phyloP scores from a whole-genome alignment of 2,113 vertebrate species.

The Deroptyus accipitrinus region DNA sequence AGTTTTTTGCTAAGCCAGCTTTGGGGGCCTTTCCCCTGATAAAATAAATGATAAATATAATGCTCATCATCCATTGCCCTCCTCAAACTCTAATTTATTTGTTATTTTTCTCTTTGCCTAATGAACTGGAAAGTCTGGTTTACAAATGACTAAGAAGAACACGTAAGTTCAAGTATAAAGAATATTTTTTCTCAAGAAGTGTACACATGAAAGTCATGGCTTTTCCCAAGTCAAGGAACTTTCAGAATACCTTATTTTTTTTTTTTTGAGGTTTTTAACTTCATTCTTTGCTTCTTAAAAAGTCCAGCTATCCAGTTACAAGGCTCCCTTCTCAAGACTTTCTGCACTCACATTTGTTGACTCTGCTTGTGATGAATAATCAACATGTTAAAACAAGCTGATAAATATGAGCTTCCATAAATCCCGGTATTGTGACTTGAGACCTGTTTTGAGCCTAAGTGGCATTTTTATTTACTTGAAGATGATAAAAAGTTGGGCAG shows the following conservation, averaged over 20 bases:
- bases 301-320: background rate
- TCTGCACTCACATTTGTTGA: background rate
- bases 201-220: background rate
- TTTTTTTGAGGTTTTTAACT: background rate
- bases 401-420: slow-evolving; percentile 8
- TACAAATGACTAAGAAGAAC: background rate
- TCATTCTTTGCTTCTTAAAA: background rate
- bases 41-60: background rate
- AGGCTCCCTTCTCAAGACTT: background rate
- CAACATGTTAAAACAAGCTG: background rate
- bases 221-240: background rate
- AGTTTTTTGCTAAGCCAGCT: background rate
- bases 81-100: background rate
- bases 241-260: background rate
- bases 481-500: background rate
- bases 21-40: background rate
- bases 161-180: background rate
- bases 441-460: background rate
- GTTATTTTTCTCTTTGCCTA: background rate
- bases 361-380: slow-evolving; percentile 15
- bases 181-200: background rate
- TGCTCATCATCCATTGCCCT: background rate
- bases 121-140: background rate
- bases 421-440: background rate
- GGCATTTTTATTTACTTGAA: background rate